Percentiles rank a stretch among this genome's conserved stretches.
These are phyloP conservation scores for Drosophila carrolli DNA, from an alignment of 1,140 invertebrate species.

Conservation along the genomic window DNA sequence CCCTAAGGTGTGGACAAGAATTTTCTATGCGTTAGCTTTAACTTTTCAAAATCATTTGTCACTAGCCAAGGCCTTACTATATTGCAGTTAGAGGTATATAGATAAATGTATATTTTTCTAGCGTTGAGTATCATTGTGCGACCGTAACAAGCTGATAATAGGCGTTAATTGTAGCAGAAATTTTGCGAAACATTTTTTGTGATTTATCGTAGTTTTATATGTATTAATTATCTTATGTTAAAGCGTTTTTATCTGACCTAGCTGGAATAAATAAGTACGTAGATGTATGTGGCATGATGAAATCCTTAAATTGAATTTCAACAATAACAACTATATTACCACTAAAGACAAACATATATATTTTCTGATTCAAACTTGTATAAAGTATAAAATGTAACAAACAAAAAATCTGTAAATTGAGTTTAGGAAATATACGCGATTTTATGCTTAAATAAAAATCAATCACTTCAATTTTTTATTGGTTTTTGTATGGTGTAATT, in stretches of 20 bases:
- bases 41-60: conserved; percentile 38
- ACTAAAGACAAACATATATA: conserved; percentile 53
- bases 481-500: background rate
- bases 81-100: conserved; percentile 41
- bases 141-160: conserved; percentile 44
- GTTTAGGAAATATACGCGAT: conserved; percentile 59
- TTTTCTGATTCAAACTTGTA: conserved; percentile 71
- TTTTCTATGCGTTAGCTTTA: conserved; percentile 33
- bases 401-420: conserved; percentile 46
- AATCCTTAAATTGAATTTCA: conserved; percentile 68
- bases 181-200: conserved; percentile 77
- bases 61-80: conserved; percentile 49
- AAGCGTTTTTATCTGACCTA: conserved; percentile 54
- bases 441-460: conserved; percentile 57
- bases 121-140: conserved; percentile 35
- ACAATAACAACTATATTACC: conserved; percentile 57
- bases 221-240: conserved; percentile 64
- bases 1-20: conserved; percentile 9
- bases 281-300: conserved; percentile 18
- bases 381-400: conserved; percentile 38
- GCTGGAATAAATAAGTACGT: conserved; percentile 35
- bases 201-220: conserved; percentile 75
- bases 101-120: conserved; percentile 73
- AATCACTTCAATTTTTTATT: conserved; percentile 18
- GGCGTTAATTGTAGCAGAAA: conserved; percentile 71